A percentile compares a stretch with the other conserved stretches of the same genome.
Conservation (phyloP, 2,888 invertebrate species). For the Meganola albula region DNA sequence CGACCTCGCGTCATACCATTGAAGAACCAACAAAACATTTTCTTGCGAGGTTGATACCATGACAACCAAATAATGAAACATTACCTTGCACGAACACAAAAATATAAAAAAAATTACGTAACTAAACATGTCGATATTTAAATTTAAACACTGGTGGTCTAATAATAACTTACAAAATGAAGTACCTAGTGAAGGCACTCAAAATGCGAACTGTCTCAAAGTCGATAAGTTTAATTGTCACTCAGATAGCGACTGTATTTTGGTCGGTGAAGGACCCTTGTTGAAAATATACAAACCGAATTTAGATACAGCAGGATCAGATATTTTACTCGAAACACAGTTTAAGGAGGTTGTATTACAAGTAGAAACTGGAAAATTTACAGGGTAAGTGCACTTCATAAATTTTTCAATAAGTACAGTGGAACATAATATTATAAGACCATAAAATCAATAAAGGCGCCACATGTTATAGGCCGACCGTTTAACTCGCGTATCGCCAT, state of each 20-base stretch:
- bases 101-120: too few relatives aligned
- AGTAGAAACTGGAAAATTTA: slow-evolving; percentile 88
- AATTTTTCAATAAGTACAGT: background rate
- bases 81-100: too few relatives aligned
- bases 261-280: slow-evolving; percentile 62
- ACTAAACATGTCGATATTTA: slow-evolving; percentile 96
- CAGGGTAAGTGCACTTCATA: slow-evolving; percentile 81
- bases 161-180: slow-evolving; percentile 80
- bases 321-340: slow-evolving; percentile 87
- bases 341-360: slow-evolving; percentile 87
- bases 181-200: slow-evolving; percentile 69
- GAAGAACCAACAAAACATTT: too few relatives aligned
- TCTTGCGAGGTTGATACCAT: too few relatives aligned
- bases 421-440: too few relatives aligned
- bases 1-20: too few relatives aligned
- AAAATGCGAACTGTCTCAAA: slow-evolving; percentile 80
- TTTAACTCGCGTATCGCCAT: too few relatives aligned
- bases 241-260: slow-evolving; percentile 87
- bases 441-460: too few relatives aligned
- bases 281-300: slow-evolving; percentile 60
- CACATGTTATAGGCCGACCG: too few relatives aligned
- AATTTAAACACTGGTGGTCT: slow-evolving; percentile 93
- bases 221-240: slow-evolving; percentile 89
- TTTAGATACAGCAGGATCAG: slow-evolving; percentile 70
- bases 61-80: too few relatives aligned